Base-by-base conservation (phyloP, 2,797 vertebrate species). In the Lophotriccus pileatus region DNA sequence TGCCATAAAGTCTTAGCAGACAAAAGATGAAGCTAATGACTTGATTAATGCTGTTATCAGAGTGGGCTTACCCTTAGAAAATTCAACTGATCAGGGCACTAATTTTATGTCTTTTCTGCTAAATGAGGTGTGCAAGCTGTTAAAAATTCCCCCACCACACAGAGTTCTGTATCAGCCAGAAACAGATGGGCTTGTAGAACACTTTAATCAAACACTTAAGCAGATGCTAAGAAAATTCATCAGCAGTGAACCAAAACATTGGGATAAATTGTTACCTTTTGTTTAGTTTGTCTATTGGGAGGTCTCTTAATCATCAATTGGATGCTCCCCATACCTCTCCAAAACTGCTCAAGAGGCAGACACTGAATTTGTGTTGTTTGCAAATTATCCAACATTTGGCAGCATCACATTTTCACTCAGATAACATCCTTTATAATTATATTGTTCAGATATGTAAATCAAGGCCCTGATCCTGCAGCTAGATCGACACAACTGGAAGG, bases 141-240 rank as follows among this genome's bases (percentile, higher is more conserved):
- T 94, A 87, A 97, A 96, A 96, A 95, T 95, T 94, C 89, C 70
- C 94, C 36, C 80, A 97, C 96, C 84, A 63, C 74, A 76, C 49
- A 84, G 89, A 87, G 91, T 89, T 96, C 84, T 1, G 18, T 97
- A 98, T 97, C 94, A 97, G 85, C 64, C 91, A 79, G 92, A 97
- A 98, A 97, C 97, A 98, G 97, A 98, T 98, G 96, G 96, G 77
- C 83, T 94, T 92, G 93, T 89, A 67, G 92, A 97, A 84, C 94
- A 82, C 89, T 97, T 97, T 97, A 98, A 97, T 97, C 97, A 98
- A 97, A 97, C 82, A 97, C 72, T 88, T 97, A 97, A 97, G 95
- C 94, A 98, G 97, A 97, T 97, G 96, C 74, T 97, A 95, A 95
- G 95, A 96, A 95, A 97, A 97, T 97, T 97, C 90, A 94, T 97